Conservation (phyloP, 2,888 invertebrate species). For the Drosophila testacea region DNA sequence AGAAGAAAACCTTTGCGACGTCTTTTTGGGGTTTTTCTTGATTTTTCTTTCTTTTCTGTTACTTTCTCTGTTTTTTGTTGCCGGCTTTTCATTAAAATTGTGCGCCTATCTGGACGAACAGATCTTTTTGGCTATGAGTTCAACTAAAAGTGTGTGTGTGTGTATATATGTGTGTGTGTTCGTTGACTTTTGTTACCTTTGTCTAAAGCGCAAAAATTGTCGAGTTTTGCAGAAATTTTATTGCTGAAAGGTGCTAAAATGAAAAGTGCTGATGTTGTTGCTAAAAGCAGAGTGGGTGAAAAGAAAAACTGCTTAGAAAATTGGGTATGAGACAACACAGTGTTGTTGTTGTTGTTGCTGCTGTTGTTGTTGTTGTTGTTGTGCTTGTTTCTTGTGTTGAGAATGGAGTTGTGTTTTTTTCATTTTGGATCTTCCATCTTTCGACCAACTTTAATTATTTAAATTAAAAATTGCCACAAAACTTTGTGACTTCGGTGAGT, state of each 20-base stretch:
- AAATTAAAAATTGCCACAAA: constrained; percentile 73
- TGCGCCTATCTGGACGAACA: constrained; percentile 62
- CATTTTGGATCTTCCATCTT: neutral
- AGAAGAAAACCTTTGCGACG: constrained; percentile 29
- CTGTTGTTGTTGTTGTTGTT: neutral
- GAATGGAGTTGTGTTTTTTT: neutral
- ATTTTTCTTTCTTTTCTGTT: constrained; percentile 15
- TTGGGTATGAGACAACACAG: constrained; percentile 9
- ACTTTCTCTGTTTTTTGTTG: constrained; percentile 11
- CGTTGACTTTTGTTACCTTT: constrained; percentile 71
- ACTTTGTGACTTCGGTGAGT: constrained; percentile 46
- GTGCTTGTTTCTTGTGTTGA: constrained; percentile 28
- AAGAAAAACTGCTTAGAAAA: neutral
- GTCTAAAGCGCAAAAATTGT: constrained; percentile 77
- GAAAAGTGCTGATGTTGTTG: constrained; percentile 75
- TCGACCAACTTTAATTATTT: constrained; percentile 73
- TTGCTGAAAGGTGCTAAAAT: constrained; percentile 79
- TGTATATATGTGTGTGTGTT: constrained; percentile 20
- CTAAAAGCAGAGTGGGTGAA: neutral
- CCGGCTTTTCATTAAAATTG: constrained; percentile 76
- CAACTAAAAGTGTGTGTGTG: constrained; percentile 7
- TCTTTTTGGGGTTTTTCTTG: constrained; percentile 39
- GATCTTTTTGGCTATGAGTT: constrained; percentile 67
- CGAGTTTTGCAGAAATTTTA: constrained; percentile 78
- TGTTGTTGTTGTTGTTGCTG: neutral